Percentiles rank a stretch among this genome's conserved stretches.
Evolutionary conservation across 1,140 invertebrate species (phyloP).

Genomic region (Cyclargus thomasi): DNA sequence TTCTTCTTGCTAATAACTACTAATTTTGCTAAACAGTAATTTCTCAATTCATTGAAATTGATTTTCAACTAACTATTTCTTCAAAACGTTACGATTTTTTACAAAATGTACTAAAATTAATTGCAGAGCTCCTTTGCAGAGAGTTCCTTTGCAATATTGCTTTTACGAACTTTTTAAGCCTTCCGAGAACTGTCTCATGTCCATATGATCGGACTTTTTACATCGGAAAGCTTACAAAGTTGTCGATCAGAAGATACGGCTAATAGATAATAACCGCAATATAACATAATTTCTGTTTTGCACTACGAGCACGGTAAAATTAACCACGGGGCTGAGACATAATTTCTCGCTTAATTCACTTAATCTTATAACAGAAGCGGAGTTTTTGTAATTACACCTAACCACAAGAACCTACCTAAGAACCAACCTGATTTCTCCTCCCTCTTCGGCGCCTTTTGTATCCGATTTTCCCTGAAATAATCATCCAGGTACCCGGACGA

Average conservation of each 20-base stretch:
- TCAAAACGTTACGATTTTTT: too few species aligned
- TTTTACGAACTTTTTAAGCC: too few species aligned
- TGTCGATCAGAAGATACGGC: background rate
- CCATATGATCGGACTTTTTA: too few species aligned
- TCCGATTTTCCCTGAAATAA: slow-evolving; percentile 45
- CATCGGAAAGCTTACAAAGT: background rate
- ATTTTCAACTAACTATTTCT: too few species aligned
- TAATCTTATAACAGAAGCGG: background rate
- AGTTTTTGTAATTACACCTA: slow-evolving; percentile 8
- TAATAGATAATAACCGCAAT: background rate
- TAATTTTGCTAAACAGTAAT: too few species aligned
- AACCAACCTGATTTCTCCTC: slow-evolving; percentile 61
- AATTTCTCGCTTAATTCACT: background rate
- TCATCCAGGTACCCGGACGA: slow-evolving; percentile 46
- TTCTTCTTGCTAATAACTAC: too few species aligned
- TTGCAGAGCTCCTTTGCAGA: too few species aligned
- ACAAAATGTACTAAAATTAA: too few species aligned
- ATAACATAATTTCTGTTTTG: background rate
- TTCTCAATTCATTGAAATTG: too few species aligned
- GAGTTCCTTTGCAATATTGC: too few species aligned
- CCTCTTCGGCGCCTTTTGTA: slow-evolving; percentile 46
- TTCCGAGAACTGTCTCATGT: too few species aligned
- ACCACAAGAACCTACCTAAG: slow-evolving; percentile 43
- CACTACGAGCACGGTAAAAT: background rate
- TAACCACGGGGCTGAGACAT: background rate